Evolutionary conservation across 2,888 invertebrate genomes (phyloP).

Genomic region (Caradrina clavipalpis): DNA sequence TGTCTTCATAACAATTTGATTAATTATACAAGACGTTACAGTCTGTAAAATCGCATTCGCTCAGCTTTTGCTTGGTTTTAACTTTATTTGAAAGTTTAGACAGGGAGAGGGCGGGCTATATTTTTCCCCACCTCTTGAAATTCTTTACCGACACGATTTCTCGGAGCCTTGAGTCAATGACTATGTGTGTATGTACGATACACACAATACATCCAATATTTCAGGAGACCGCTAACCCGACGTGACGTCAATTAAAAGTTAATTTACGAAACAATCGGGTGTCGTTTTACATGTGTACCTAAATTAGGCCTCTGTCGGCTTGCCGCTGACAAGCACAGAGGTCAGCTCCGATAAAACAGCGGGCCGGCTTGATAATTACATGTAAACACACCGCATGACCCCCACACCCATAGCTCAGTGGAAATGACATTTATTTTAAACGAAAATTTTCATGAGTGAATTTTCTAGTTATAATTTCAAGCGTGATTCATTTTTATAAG

Average conservation of each 20-base stretch:
- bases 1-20: slow-evolving; percentile 30
- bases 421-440: slow-evolving; percentile 52
- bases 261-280: slow-evolving; percentile 67
- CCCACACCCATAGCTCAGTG: slow-evolving; percentile 50
- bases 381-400: slow-evolving; percentile 75
- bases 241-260: slow-evolving; percentile 61
- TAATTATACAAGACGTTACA: slow-evolving; percentile 24
- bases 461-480: slow-evolving; percentile 14
- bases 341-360: slow-evolving; percentile 77
- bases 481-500: not conserved
- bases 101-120: too few species aligned
- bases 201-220: slow-evolving; percentile 6
- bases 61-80: not conserved
- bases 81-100: not conserved
- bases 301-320: slow-evolving; percentile 76
- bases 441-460: slow-evolving; percentile 3
- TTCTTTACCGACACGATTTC: not conserved
- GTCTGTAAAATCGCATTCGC: not conserved
- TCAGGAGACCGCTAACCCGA: slow-evolving; percentile 23
- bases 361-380: slow-evolving; percentile 78
- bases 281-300: slow-evolving; percentile 73
- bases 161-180: not conserved
- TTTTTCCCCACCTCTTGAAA: not conserved
- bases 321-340: slow-evolving; percentile 65
- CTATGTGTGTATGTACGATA: not conserved